Evolutionary conservation across 2,888 invertebrate genomes (phyloP).

Genomic region (Acleris holmiana): DNA sequence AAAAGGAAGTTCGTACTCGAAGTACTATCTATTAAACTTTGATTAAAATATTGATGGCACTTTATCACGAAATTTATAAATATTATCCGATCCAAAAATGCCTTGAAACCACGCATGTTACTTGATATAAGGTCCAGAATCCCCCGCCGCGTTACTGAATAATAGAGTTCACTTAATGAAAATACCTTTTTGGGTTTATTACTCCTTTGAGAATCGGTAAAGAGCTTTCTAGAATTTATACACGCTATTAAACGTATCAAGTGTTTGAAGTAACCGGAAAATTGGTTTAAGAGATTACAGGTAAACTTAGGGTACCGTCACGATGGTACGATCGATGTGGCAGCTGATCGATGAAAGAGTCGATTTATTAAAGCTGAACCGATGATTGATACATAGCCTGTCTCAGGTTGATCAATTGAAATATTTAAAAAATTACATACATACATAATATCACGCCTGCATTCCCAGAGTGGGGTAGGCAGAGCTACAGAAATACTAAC

Average conservation of each 20-base stretch:
- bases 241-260: background rate
- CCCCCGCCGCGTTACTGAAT: background rate
- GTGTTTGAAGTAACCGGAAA: background rate
- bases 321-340: no score
- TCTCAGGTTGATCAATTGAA: no score
- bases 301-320: no score
- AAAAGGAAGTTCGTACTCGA: no score
- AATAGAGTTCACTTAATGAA: constrained; percentile 6
- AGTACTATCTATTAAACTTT: background rate
- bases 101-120: background rate
- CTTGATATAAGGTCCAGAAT: background rate
- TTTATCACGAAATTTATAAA: background rate
- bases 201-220: background rate
- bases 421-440: no score
- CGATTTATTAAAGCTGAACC: no score
- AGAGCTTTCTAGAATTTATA: background rate
- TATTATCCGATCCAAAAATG: no score
- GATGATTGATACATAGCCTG: no score
- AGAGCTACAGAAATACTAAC: no score
- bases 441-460: no score
- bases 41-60: constrained; percentile 2
- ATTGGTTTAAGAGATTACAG: background rate
- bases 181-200: constrained; percentile 9
- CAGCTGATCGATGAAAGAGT: no score
- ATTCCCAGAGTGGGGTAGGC: no score